Percentiles rank a stretch among this genome's conserved stretches.
Evolutionary conservation across 2,888 invertebrate genomes (phyloP).

Genomic region (Automeris io): DNA sequence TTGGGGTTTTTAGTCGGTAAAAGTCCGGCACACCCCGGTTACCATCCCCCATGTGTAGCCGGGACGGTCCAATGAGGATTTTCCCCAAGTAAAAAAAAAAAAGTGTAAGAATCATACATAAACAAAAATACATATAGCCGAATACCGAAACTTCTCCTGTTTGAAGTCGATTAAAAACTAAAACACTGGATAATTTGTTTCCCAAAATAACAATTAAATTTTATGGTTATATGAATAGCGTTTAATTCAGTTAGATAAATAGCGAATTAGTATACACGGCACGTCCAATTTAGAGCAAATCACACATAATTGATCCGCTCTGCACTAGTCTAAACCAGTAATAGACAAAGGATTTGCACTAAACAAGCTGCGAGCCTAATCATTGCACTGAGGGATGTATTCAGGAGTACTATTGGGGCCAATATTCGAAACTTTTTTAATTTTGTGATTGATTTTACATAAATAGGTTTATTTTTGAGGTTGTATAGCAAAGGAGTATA

Average conservation of each 20-base stretch:
- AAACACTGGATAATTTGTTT: not conserved
- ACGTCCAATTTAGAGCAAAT: conserved; percentile 42
- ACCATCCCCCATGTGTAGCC: no score
- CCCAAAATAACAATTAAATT: conserved; percentile 3
- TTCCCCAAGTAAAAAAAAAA: no score
- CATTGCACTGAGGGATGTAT: conserved; percentile 27
- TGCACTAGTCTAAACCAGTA: conserved; percentile 27
- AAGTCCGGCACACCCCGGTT: no score
- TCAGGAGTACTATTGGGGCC: not conserved
- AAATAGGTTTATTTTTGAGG: no score
- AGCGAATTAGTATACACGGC: conserved; percentile 30
- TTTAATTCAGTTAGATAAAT: conserved; percentile 17
- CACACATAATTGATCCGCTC: conserved; percentile 44
- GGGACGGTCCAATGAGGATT: no score
- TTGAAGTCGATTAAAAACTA: conserved; percentile 4
- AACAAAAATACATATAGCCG: no score
- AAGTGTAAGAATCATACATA: no score
- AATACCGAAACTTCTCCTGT: no score
- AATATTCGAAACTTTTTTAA: no score
- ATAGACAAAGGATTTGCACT: conserved; percentile 55
- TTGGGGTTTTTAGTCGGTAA: no score
- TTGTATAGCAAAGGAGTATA: no score
- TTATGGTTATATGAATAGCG: conserved; percentile 7
- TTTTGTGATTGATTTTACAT: no score
- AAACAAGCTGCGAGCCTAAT: conserved; percentile 45